Conservation (phyloP, 2,888 invertebrate genomes). For the Neoitamus cyanurus region DNA sequence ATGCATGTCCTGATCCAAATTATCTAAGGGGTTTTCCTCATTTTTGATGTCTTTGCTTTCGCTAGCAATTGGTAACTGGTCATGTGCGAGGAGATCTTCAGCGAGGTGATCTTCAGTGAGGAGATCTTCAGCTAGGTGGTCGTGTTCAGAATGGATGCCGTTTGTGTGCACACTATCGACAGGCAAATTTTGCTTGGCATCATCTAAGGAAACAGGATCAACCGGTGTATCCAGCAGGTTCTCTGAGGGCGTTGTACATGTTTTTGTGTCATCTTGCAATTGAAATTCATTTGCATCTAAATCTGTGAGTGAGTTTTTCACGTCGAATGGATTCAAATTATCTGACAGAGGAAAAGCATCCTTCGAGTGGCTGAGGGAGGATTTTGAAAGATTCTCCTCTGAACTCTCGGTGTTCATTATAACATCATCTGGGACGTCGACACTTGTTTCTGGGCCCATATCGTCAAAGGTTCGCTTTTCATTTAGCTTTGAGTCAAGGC, state of each 20-base stretch:
- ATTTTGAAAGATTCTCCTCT: conserved; percentile 54
- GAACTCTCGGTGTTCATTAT: conserved; percentile 57
- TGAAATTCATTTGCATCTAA: conserved; percentile 28
- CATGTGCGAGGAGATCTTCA: neutral
- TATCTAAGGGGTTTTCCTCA: neutral
- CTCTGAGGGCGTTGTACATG: conserved; percentile 23
- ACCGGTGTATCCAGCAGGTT: conserved; percentile 16
- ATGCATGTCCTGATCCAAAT: neutral
- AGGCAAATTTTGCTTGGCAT: conserved; percentile 10
- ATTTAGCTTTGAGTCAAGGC: neutral
- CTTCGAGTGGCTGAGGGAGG: conserved; percentile 55
- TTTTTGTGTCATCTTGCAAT: conserved; percentile 23
- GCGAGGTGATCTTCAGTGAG: neutral
- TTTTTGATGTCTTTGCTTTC: conserved; percentile 2
- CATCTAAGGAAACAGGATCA: conserved; percentile 6
- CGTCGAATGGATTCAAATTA: conserved; percentile 54
- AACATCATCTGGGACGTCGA: conserved; percentile 73
- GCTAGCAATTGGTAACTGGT: conserved; percentile 4
- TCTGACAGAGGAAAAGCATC: conserved; percentile 55
- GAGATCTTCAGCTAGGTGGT: neutral
- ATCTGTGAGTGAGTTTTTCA: conserved; percentile 16
- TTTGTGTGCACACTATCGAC: conserved; percentile 12
- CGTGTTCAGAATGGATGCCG: conserved; percentile 22
- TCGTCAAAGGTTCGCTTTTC: conserved; percentile 66
- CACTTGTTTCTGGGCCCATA: conserved; percentile 81